phyloP scores from a whole-genome alignment of 1,140 invertebrate genomes.

The Brachionus manjavacas region DNA sequence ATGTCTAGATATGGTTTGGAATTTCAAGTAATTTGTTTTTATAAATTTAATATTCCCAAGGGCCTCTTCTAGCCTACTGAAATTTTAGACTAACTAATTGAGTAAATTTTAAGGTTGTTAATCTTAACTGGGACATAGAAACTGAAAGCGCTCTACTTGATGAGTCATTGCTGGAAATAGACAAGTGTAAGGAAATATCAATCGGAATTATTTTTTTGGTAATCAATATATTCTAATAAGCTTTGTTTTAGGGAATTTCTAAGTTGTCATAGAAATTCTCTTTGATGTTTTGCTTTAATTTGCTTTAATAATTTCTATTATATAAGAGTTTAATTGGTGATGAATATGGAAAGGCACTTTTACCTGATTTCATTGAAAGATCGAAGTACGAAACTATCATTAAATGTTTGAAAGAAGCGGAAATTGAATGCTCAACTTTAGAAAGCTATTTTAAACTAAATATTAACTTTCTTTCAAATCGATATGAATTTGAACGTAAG shows the following conservation, averaged over 20 bases:
- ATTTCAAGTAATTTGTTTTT: constrained; percentile 35
- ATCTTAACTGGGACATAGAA: constrained; percentile 28
- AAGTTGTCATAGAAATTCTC: constrained; percentile 4
- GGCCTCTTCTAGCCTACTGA: background rate
- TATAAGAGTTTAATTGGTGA: constrained; percentile 22
- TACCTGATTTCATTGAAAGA: background rate
- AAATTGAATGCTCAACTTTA: background rate
- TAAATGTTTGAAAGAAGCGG: background rate
- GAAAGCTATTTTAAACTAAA: constrained; percentile 19
- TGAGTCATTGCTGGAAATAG: background rate
- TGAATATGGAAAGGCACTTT: background rate
- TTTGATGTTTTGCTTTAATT: background rate
- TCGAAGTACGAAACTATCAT: background rate
- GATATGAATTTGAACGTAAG: constrained; percentile 10
- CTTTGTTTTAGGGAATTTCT: background rate
- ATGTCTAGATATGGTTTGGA: constrained; percentile 33
- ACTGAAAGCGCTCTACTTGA: background rate
- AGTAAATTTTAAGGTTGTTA: constrained; percentile 10
- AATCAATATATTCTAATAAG: background rate
- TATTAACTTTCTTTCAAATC: constrained; percentile 20
- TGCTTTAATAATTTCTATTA: no score
- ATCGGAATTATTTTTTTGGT: constrained; percentile 17
- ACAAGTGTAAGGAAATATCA: constrained; percentile 1
- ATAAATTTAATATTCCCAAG: background rate
- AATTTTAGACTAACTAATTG: background rate